Base-by-base conservation (phyloP, 2,888 invertebrate genomes). In the Nomada hirtipes region DNA sequence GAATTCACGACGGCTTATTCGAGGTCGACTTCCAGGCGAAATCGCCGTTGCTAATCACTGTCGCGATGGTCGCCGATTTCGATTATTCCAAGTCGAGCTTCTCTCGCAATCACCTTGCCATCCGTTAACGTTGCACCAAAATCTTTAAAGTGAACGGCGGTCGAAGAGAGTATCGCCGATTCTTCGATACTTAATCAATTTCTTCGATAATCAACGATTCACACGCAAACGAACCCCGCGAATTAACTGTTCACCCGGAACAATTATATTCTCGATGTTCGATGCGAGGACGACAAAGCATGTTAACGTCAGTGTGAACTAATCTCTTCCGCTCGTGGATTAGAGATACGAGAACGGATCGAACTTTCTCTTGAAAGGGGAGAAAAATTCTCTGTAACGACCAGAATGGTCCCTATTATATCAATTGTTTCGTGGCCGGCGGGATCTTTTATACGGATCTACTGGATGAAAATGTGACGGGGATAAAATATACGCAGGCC, bases 231-330 rank as follows among this genome's bases (percentile, higher is more conserved):
- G 4, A 29, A 29, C 7, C 29, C 7, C 7, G 4, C 7, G 20
- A 69, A 64, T 69, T 64, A 59, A 68, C 68, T 67, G 73, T 74
- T 74, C 52, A 44, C 29, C 55, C 15, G 57, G 63, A 36, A 60
- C 65, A 76, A 76, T 82, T 75, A 70, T 60, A 65, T 65, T 69
- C 47, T 36, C 65, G 44, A 42, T 26, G 53, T 44, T 26, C 47
- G 65, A 79, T 72, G 52, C 73, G 42, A 59, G 53, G 26, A 52
- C 4, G 13, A 2, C 29, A 13, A 26, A 10, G 26, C 50, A 63
- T 42, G 57, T 18, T 52, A 59, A 69, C 26, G n/a, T 52, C 2
- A 13, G 44, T 18, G 9, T 29, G 50, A 36, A 59, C 26, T 78
- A 78, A 63, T 18, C 47, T n/a, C 44, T 44, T 67, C 26, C 29